Conservation (phyloP, 2,888 invertebrate genomes). For the Petrophora chlorosata region DNA sequence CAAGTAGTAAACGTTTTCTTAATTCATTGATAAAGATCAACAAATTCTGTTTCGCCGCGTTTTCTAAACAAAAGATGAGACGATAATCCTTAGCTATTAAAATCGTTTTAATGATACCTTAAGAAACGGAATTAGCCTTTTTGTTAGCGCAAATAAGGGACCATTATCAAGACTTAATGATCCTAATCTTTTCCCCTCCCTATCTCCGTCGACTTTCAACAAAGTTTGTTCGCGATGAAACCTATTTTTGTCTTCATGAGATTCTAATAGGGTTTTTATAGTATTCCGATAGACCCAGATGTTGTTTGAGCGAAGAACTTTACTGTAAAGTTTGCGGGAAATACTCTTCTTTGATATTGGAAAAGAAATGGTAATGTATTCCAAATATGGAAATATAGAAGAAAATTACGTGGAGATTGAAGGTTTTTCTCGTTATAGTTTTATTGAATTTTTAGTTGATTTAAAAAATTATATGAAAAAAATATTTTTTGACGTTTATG, state of each 20-base stretch:
- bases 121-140: too few relatives aligned
- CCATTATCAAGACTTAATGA: background rate
- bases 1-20: too few relatives aligned
- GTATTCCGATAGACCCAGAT: conserved; percentile 18
- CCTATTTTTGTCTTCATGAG: conserved; percentile 11
- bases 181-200: background rate
- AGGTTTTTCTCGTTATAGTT: too few relatives aligned
- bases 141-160: too few relatives aligned
- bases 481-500: too few relatives aligned
- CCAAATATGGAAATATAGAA: background rate
- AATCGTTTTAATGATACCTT: too few relatives aligned
- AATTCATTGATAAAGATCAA: too few relatives aligned
- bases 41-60: too few relatives aligned
- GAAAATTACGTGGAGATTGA: background rate
- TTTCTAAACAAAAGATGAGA: too few relatives aligned
- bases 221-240: conserved; percentile 6
- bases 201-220: background rate
- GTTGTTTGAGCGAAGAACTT: conserved; percentile 8
- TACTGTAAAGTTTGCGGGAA: conserved; percentile 5
- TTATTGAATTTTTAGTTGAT: too few relatives aligned
- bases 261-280: conserved; percentile 24
- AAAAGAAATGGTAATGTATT: conserved; percentile 11
- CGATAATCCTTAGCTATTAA: too few relatives aligned
- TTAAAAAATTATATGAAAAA: too few relatives aligned
- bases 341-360: conserved; percentile 4